These are phyloP conservation scores for Lithosia quadra DNA, from an alignment of 2,888 invertebrate species.

Conservation along the genomic window DNA sequence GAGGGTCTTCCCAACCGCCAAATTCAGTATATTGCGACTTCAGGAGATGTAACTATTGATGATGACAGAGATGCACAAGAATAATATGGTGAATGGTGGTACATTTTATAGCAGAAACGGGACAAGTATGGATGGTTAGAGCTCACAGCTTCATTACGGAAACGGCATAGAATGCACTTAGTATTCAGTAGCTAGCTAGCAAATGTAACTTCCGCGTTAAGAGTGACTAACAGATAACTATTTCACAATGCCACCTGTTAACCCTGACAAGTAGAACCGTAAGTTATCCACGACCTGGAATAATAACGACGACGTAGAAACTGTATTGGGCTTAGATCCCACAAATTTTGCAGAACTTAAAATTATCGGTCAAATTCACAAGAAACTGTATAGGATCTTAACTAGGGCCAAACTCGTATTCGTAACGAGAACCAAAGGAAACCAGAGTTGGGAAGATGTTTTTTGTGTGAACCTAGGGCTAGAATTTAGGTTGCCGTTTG, in stretches of 20 bases:
- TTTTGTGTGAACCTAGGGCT: neutral
- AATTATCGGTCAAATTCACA: neutral
- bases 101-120: no score
- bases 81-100: no score
- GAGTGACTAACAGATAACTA: constrained; percentile 6
- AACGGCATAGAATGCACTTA: constrained; percentile 17
- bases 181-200: constrained; percentile 15
- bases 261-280: no score
- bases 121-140: neutral
- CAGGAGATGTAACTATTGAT: neutral
- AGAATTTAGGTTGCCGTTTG: neutral
- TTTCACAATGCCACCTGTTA: neutral
- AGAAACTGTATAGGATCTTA: neutral
- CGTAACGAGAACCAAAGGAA: neutral
- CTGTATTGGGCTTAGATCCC: neutral
- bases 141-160: constrained; percentile 18
- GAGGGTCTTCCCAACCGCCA: neutral
- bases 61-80: neutral
- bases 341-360: neutral
- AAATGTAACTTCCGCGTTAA: constrained; percentile 15
- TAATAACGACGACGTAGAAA: neutral
- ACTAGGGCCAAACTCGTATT: no score
- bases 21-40: neutral
- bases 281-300: neutral
- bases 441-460: neutral